Evolutionary conservation across 2,888 invertebrate species (phyloP).

Genomic region (Stenoptilia bipunctidactyla): DNA sequence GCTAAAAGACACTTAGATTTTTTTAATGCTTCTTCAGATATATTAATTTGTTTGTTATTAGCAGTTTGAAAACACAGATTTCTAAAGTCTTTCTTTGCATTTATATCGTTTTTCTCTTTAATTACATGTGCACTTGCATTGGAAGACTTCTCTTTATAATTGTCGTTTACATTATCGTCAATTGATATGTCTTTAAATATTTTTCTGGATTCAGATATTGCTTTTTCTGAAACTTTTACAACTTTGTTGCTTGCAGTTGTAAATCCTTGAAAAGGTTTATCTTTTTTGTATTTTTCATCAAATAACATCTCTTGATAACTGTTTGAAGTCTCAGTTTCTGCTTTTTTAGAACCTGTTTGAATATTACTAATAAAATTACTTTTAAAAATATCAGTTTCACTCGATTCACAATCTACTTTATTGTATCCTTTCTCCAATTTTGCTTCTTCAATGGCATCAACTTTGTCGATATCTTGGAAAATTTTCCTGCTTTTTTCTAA

Average conservation of each 20-base stretch:
- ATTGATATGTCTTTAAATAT: constrained; percentile 26
- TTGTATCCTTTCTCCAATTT: too few relatives aligned
- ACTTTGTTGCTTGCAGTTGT: constrained; percentile 24
- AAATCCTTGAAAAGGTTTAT: too few relatives aligned
- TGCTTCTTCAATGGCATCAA: neutral
- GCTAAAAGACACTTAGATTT: neutral
- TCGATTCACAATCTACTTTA: too few relatives aligned
- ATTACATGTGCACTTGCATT: neutral
- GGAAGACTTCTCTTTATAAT: constrained; percentile 12
- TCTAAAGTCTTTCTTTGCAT: too few relatives aligned
- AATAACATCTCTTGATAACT: too few relatives aligned
- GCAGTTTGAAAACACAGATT: neutral
- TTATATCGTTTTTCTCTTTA: too few relatives aligned
- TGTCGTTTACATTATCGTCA: constrained; percentile 13
- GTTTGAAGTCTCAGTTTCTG: too few relatives aligned
- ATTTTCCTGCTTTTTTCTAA: constrained; percentile 30
- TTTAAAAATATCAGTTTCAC: too few relatives aligned
- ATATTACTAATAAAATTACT: too few relatives aligned
- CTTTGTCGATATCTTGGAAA: constrained; percentile 23
- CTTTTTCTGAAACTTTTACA: constrained; percentile 25
- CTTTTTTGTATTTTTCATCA: too few relatives aligned
- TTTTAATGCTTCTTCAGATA: neutral
- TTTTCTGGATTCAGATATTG: constrained; percentile 28
- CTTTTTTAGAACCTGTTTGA: too few relatives aligned
- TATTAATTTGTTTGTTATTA: neutral